Evolutionary conservation across 2,797 vertebrate species (phyloP).

Genomic region (Cygnus olor): DNA sequence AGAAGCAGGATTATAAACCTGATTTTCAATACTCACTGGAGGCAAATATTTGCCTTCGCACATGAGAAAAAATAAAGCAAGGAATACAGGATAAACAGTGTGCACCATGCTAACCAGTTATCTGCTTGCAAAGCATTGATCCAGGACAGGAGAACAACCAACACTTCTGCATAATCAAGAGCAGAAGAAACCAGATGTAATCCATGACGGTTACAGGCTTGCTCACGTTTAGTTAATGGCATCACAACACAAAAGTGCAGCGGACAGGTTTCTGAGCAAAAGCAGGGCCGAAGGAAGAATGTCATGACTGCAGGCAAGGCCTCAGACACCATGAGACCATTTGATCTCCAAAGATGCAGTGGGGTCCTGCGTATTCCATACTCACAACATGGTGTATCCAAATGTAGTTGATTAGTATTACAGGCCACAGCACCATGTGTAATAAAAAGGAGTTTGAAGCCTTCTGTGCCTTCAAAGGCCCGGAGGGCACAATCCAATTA

Average conservation of each 20-base stretch:
- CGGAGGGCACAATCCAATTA: conserved; percentile 59
- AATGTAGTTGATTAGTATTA: conserved; percentile 52
- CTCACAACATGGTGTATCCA: conserved; percentile 42
- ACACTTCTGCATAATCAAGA: not conserved
- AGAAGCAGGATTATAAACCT: not conserved
- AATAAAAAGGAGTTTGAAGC: conserved; percentile 42
- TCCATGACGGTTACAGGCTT: not conserved
- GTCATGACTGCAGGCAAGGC: not conserved
- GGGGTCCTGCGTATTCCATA: not conserved
- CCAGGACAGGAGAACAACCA: not conserved
- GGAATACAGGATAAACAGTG: not conserved
- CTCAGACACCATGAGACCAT: not conserved
- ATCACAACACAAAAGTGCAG: not conserved
- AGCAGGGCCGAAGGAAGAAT: not conserved
- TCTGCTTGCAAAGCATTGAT: not conserved
- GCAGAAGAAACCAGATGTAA: not conserved
- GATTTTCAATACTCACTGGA: not conserved
- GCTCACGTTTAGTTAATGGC: not conserved
- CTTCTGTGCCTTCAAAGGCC: conserved; percentile 66
- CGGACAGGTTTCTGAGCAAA: conserved; percentile 1
- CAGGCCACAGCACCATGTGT: conserved; percentile 53
- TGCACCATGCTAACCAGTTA: not conserved
- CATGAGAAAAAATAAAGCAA: not conserved
- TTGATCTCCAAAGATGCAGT: conserved; percentile 53
- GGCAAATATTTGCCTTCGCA: conserved; percentile 11